phyloP scores from a whole-genome alignment of 2,113 vertebrate species.

The Fregata magnificens region DNA sequence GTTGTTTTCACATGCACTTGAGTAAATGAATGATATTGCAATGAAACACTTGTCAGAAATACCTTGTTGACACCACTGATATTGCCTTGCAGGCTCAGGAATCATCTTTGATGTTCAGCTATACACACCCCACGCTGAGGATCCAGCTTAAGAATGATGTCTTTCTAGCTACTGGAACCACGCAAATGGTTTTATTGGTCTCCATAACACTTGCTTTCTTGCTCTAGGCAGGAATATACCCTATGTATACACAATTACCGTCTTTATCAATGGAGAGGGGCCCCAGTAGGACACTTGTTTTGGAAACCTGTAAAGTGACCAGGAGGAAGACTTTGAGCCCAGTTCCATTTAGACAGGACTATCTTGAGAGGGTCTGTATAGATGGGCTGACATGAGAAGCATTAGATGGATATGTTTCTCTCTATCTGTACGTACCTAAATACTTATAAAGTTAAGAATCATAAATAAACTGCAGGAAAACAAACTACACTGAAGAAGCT shows the following conservation, averaged over 20 bases:
- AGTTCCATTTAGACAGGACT: neutral
- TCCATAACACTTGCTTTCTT: neutral
- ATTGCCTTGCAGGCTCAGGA: neutral
- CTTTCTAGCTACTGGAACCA: neutral
- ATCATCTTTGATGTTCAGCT: conserved; percentile 16
- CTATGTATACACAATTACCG: neutral
- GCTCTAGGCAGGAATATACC: neutral
- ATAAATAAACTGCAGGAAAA: neutral
- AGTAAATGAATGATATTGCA: conserved; percentile 36
- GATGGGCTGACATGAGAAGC: neutral
- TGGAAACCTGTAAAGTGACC: neutral
- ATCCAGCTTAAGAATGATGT: neutral
- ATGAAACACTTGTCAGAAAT: conserved; percentile 14
- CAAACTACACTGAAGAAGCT: neutral
- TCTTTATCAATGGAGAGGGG: neutral
- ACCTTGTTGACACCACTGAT: neutral
- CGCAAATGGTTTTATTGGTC: neutral
- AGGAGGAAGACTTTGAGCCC: neutral
- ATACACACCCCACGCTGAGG: neutral
- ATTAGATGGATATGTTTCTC: neutral
- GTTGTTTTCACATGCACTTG: neutral
- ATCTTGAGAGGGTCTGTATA: neutral
- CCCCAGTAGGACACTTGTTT: neutral
- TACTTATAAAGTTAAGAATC: neutral
- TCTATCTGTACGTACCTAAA: neutral